Evolutionary conservation across 2,888 invertebrate genomes (phyloP).

Genomic region (Atrina japonica): DNA sequence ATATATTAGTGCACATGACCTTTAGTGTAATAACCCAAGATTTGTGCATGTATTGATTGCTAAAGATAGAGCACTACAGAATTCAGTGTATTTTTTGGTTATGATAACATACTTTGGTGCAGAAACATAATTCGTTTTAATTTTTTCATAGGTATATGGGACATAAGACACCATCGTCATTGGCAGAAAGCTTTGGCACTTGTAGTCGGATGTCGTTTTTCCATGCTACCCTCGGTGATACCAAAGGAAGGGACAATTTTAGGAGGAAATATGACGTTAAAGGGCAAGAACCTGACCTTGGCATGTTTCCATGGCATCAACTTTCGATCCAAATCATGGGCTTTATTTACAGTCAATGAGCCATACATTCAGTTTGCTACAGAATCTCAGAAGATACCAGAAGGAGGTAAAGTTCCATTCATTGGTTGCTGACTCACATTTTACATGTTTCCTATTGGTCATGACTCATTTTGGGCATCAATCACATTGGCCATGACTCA

Average conservation of each 20-base stretch:
- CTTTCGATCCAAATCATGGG: slow-evolving; percentile 98
- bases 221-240: slow-evolving; percentile 81
- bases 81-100: too few species aligned
- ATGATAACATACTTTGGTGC: background rate
- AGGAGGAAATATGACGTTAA: slow-evolving; percentile 89
- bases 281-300: slow-evolving; percentile 91
- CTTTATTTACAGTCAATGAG: slow-evolving; percentile 94
- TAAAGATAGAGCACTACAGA: too few species aligned
- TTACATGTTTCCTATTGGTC: too few species aligned
- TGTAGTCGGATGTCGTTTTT: slow-evolving; percentile 90
- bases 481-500: too few species aligned
- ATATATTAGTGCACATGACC: too few species aligned
- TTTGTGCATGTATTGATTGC: too few species aligned
- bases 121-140: background rate
- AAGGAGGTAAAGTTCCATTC: slow-evolving; percentile 77
- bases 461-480: too few species aligned
- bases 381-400: slow-evolving; percentile 87
- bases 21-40: too few species aligned
- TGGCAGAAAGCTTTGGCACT: slow-evolving; percentile 94
- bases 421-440: too few species aligned
- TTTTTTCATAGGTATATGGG: slow-evolving; percentile 60
- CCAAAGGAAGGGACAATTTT: slow-evolving; percentile 86
- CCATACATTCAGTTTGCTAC: slow-evolving; percentile 83
- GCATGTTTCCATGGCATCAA: slow-evolving; percentile 99
- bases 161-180: slow-evolving; percentile 89